phyloP scores from a whole-genome alignment of 2,113 vertebrate species.

The Canis aureus region DNA sequence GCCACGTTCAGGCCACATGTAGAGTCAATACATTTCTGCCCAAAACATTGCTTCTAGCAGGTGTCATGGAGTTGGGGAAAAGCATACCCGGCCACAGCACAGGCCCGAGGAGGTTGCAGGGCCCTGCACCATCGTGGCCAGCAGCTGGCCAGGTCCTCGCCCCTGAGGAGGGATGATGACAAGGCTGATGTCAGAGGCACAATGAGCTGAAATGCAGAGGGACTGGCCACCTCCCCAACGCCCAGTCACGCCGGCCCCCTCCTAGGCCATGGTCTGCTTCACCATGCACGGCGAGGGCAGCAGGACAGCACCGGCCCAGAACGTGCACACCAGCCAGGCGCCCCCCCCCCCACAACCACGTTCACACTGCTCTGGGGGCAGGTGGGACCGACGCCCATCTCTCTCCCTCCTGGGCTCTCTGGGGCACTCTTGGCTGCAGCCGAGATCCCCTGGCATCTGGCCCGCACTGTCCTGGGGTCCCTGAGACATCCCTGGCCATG shows the following conservation, averaged over 20 bases:
- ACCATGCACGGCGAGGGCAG: rapidly evolving
- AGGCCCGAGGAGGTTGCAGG: rapidly evolving
- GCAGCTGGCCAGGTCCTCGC: not conserved
- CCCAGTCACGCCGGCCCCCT: rapidly evolving
- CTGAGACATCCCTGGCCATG: rapidly evolving
- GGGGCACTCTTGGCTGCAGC: rapidly evolving
- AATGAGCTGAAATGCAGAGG: no score
- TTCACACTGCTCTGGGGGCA: rapidly evolving
- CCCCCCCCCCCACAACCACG: not conserved
- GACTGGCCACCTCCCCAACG: not conserved
- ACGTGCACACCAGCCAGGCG: not conserved
- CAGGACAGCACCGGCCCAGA: rapidly evolving
- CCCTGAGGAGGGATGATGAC: no score
- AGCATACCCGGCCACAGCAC: rapidly evolving
- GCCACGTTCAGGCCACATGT: not conserved
- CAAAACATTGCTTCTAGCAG: not conserved
- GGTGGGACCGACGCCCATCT: no score
- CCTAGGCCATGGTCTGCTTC: not conserved
- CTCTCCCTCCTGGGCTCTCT: not conserved
- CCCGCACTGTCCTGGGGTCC: rapidly evolving
- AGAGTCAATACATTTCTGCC: rapidly evolving
- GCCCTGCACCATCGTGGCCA: rapidly evolving
- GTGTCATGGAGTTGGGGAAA: not conserved
- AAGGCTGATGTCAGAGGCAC: rapidly evolving
- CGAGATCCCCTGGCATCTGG: not conserved